Base-by-base conservation (phyloP, 2,113 vertebrate genomes). In the Apodemus sylvaticus region DNA sequence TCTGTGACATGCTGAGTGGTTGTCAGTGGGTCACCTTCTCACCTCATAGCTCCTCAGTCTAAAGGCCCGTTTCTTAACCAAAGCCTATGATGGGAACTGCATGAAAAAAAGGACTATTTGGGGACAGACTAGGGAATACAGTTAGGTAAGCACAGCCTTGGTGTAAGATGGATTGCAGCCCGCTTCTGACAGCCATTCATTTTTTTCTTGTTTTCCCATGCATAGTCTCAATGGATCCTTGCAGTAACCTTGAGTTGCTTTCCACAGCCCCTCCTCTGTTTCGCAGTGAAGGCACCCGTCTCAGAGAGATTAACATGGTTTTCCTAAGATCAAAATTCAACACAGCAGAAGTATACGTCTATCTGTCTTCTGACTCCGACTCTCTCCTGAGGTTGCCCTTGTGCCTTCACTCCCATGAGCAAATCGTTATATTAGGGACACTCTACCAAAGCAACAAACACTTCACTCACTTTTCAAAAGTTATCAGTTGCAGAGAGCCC, bases 381-480 rank as follows among this genome's bases (percentile, higher is more conserved):
- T 58, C 51, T 94, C 76, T 95, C 58, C n/a, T 78, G 83, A 58
- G 55, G 82, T 97, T 95, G 48, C 94, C 68, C 62, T 68, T 6
- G 17, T 91, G 60, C 77, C 58, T 94, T 94, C 76, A 62, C 81
- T 85, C 92, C 95, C 89, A 79, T 89, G 62, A 76, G 86, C 81
- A 96, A 92, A 93, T 89, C 58, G 58, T 62, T 68, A 76, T 39
- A 83, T 66, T 70, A 58, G 58, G 58, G 86, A 81, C 42, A 96
- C 71, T 68, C 89, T 62, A 91, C 90, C 68, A 92, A 97, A 89
- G 64, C 62, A 81, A 78, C 68, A 94, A 87, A 73, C 24, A 91
- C 83, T 79, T 93, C 77, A 2, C 64, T 96, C 36, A 31, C 68
- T 90, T 97, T 94, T 86, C 45, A 93, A 85, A 96, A n/a, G 45